phyloP scores from a whole-genome alignment of 2,113 vertebrate genomes.

The Naja naja region DNA sequence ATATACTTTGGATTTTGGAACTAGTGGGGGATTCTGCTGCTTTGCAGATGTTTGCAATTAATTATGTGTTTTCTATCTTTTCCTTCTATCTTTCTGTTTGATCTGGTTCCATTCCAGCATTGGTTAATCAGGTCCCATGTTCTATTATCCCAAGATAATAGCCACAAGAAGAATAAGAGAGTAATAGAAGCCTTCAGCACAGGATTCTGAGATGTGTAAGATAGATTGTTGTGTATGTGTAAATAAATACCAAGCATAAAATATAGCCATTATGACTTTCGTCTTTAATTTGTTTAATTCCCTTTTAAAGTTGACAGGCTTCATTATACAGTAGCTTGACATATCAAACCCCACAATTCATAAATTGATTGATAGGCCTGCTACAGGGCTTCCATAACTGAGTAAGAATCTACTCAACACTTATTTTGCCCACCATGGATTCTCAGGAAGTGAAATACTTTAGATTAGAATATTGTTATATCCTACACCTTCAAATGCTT shows the following conservation, averaged over 20 bases:
- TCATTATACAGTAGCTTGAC: too few species aligned
- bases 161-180: not conserved
- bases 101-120: not conserved
- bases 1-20: not conserved
- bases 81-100: not conserved
- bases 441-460: not conserved
- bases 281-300: too few species aligned
- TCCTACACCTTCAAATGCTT: not conserved
- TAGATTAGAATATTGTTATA: not conserved
- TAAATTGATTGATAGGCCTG: too few species aligned
- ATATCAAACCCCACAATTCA: too few species aligned
- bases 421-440: not conserved
- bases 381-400: too few species aligned
- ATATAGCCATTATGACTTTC: too few species aligned
- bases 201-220: too few species aligned
- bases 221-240: too few species aligned
- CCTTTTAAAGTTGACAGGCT: too few species aligned
- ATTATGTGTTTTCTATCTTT: not conserved
- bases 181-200: too few species aligned
- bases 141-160: not conserved
- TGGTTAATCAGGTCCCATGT: not conserved
- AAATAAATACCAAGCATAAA: too few species aligned
- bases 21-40: not conserved
- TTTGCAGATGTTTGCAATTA: not conserved
- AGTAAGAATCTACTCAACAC: not conserved